A percentile compares a stretch with the other conserved stretches of the same genome.
Evolutionary conservation across 2,888 invertebrate genomes (phyloP).

Genomic region (Agapostemon virescens): DNA sequence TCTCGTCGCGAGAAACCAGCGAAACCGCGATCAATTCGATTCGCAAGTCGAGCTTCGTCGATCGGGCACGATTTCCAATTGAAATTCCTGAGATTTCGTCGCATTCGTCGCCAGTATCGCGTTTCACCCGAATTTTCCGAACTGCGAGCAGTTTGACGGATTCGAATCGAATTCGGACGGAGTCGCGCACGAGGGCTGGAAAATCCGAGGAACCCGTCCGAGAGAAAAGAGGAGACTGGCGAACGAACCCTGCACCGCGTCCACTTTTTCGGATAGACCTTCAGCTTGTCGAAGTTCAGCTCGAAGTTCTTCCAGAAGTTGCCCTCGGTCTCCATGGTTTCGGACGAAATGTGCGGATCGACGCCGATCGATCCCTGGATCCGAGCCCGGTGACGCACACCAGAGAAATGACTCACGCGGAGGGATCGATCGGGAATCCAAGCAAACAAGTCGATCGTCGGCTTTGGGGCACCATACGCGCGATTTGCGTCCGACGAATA

Average conservation of each 20-base stretch:
- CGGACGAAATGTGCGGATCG: neutral
- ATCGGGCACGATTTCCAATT: neutral
- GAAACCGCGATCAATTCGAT: neutral
- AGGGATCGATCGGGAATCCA: conserved; percentile 19
- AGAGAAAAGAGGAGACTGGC: conserved; percentile 4
- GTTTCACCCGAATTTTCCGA: no score
- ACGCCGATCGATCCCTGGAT: neutral
- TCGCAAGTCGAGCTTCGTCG: neutral
- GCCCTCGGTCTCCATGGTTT: conserved; percentile 67
- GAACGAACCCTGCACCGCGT: conserved; percentile 65
- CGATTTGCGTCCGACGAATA: neutral
- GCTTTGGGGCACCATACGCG: neutral
- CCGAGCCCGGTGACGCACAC: conserved; percentile 8
- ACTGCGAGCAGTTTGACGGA: neutral
- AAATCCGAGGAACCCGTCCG: neutral
- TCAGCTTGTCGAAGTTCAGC: conserved; percentile 70
- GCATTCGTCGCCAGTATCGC: no score
- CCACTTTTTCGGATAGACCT: conserved; percentile 70
- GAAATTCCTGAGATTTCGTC: neutral
- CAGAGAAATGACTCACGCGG: conserved; percentile 47
- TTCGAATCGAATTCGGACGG: neutral
- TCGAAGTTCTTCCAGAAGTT: conserved; percentile 70
- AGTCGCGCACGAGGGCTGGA: neutral
- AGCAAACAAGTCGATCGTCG: conserved; percentile 25
- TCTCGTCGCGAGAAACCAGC: neutral